Base-by-base conservation (phyloP, 1,140 invertebrate species). In the Trialeurodes vaporariorum region DNA sequence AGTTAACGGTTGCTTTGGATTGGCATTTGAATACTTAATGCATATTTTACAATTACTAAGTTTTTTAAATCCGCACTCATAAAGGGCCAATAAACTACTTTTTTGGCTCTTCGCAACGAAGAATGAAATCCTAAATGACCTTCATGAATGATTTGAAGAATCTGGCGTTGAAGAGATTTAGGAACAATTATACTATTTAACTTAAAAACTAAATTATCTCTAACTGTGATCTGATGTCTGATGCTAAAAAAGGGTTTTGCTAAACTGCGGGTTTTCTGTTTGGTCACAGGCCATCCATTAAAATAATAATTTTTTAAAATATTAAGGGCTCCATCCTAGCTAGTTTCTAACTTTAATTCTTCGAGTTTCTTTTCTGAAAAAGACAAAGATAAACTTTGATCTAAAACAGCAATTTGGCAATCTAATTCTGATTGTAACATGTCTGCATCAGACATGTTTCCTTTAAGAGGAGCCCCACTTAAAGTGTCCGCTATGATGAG, bases 81-180 rank as follows among this genome's bases (percentile, higher is more conserved):
- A n/a, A 71, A 71, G 22, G 79, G 79, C 77, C 79, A 81, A 71
- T 73, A 81, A 49, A 82, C 70, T 58, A 74, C 67, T 66, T 79
- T 72, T 69, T 75, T 72, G 24, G 79, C 77, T 65, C 71, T 69
- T 27, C 65, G 61, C 69, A 75, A 75, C 62, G 72, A 76, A 70
- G 78, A 78, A 61, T 77, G 76, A 67, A 77, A 73, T 1, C 81
- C 81, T 65, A 80, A 34, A 73, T 83, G 81, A 24, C 73, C 71
- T 67, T 76, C 73, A 72, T 82, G 80, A 58, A 81, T 67, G 40
- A 71, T 67, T 23, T 74, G 61, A 34, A 80, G 72, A 64, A 80
- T 78, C 58, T 74, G 66, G 60, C 71, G 67, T 69, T 77, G 65
- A 62, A 77, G 65, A 61, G 61, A 70, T 26, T 67, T 66, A 17